These are phyloP conservation scores for Natator depressus DNA, from an alignment of 2,113 vertebrate species.

Conservation along the genomic window DNA sequence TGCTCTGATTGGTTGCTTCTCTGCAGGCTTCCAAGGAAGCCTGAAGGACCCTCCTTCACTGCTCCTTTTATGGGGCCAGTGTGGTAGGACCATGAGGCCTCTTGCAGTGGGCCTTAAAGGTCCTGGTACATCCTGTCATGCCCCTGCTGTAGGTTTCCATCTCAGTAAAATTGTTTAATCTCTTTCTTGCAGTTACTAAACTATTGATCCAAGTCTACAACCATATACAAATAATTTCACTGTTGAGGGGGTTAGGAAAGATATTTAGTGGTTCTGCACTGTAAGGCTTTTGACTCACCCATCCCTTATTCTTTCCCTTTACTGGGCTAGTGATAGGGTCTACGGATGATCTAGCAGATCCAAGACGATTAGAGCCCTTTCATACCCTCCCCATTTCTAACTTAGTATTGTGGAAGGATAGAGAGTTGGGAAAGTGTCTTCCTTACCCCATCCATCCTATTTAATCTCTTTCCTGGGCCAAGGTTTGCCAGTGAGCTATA, in stretches of 20 bases:
- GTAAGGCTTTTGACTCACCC: neutral
- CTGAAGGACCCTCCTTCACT: neutral
- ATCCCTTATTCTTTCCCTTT: neutral
- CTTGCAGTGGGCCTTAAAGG: neutral
- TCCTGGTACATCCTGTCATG: neutral
- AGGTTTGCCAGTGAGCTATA: neutral
- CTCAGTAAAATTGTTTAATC: neutral
- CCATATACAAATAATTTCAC: neutral
- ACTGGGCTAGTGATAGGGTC: neutral
- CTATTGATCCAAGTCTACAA: neutral
- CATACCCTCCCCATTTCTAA: neutral
- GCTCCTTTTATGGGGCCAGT: neutral
- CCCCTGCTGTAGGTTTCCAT: neutral
- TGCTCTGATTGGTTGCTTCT: neutral
- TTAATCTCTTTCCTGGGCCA: neutral
- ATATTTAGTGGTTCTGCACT: neutral
- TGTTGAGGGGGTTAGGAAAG: neutral
- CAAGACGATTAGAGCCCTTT: neutral
- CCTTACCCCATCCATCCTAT: neutral
- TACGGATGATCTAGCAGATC: neutral
- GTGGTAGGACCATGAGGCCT: neutral
- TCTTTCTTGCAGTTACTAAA: neutral
- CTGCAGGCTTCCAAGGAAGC: too few relatives aligned
- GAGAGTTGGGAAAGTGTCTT: neutral
- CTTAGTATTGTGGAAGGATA: neutral